Percentiles rank a stretch among this genome's conserved stretches.
Evolutionary conservation across 2,888 invertebrate species (phyloP).

Genomic region (Rhogogaster chlorosoma): DNA sequence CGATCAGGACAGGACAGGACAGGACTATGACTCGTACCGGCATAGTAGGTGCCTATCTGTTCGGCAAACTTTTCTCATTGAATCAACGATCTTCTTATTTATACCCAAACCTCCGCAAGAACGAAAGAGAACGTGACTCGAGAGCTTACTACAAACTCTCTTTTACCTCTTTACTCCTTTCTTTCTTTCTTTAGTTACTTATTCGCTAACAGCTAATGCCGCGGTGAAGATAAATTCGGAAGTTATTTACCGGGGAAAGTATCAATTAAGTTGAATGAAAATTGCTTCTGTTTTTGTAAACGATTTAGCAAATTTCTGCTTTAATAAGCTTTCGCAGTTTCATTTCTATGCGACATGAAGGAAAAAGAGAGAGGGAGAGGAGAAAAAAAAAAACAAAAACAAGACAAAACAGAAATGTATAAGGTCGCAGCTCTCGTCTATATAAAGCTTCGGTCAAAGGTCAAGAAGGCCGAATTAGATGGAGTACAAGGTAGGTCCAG

Average conservation of each 20-base stretch:
- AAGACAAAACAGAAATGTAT: not conserved
- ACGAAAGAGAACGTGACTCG: not conserved
- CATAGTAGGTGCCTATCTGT: not conserved
- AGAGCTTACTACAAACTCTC: not conserved
- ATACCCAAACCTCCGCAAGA: not conserved
- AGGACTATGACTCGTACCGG: not conserved
- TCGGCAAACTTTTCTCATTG: not conserved
- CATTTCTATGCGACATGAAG: too few relatives aligned
- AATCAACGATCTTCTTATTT: not conserved
- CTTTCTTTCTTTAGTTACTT: not conserved
- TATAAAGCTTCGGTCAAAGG: conserved; percentile 21
- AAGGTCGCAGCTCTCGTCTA: not conserved
- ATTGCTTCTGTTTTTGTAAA: too few relatives aligned
- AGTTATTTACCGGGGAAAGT: too few relatives aligned
- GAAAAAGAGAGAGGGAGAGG: too few relatives aligned
- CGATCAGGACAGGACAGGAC: not conserved
- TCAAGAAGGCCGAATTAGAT: conserved; percentile 13
- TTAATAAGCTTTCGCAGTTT: too few relatives aligned
- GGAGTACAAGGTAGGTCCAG: conserved; percentile 17
- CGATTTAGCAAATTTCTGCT: too few relatives aligned
- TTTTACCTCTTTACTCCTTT: not conserved
- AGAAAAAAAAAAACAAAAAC: not conserved
- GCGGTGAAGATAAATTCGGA: too few relatives aligned
- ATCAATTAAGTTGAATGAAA: too few relatives aligned
- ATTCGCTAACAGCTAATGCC: not conserved